Evolutionary conservation across 1,140 invertebrate genomes (phyloP), one percentile per base, ranked within the genome.

Genomic region (Thereuonema tuberculata): DNA sequence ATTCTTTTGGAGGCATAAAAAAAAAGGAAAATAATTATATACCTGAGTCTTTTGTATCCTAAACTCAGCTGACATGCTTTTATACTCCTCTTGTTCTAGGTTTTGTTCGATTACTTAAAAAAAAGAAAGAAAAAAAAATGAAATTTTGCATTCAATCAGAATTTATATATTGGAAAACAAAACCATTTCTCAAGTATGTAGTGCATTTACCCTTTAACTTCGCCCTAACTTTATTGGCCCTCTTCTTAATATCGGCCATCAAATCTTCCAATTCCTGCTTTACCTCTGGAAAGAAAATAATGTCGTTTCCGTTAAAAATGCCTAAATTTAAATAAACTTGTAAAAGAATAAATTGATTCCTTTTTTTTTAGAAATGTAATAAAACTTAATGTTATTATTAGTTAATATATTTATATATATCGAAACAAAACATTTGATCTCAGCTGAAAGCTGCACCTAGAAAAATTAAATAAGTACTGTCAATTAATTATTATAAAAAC

Each of bases 171-270:
- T 43, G 12, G n/a, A 12, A 12, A 12, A 43, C n/a, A 12, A 12
- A n/a, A n/a, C n/a, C n/a, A n/a, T n/a, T n/a, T n/a, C n/a, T n/a
- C n/a, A n/a, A n/a, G n/a, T n/a, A n/a, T n/a, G n/a, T n/a, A n/a
- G n/a, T n/a, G n/a, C n/a, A n/a, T 77, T 79, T 76, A 95, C 91
- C 85, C 85, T 99, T 99, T 84, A 99, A 88, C 81, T 98, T 99
- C 74, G 88, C 89, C 77, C 94, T 84, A 68, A 98, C 95, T 88
- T 95, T 96, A 81, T 99, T 98, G 75, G 96, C 94, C 77, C 91
- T 95, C 84, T 95, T 96, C 83, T 99, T 99, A 69, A 99, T 98
- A 72, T 98, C 93, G 69, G 93, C 91, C 95, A 98, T 99, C 67
- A 98, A 80, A 79, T 98, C 93, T 81, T 99, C 95, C 72, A 99